Evolutionary conservation across 2,888 invertebrate species (phyloP).

Genomic region (Pollenia labialis): DNA sequence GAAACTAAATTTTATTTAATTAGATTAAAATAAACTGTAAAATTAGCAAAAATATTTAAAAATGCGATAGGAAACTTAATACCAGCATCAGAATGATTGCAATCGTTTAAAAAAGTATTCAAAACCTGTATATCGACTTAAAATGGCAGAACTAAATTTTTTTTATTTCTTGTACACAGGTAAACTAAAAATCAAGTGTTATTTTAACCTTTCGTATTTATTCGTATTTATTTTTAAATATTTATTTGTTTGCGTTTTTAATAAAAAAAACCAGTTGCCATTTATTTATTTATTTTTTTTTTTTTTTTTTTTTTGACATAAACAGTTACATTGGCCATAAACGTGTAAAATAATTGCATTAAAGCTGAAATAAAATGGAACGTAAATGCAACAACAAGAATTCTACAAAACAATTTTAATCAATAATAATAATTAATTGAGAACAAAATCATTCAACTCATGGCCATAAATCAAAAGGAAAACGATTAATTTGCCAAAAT

Average conservation of each 20-base stretch:
- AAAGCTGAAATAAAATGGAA: background rate
- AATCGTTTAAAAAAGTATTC: background rate
- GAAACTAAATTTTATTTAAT: background rate
- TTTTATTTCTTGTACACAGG: background rate
- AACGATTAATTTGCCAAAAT: background rate
- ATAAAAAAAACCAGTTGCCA: background rate
- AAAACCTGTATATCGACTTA: slow-evolving; percentile 19
- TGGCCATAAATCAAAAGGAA: background rate
- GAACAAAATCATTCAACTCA: slow-evolving; percentile 16
- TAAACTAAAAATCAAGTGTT: slow-evolving; percentile 3
- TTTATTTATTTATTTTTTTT: background rate
- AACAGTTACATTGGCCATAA: slow-evolving; percentile 45
- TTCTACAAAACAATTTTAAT: background rate
- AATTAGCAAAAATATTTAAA: background rate
- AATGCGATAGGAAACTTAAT: background rate
- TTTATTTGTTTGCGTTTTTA: background rate
- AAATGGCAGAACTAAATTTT: too few relatives aligned
- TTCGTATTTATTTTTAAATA: background rate
- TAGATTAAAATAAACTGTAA: slow-evolving; percentile 7
- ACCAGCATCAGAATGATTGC: background rate
- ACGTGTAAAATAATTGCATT: slow-evolving; percentile 30
- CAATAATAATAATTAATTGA: background rate
- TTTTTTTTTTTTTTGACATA: background rate
- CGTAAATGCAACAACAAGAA: background rate
- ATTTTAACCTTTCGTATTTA: slow-evolving; percentile 45